These are phyloP conservation scores for Astyanax mexicanus DNA, from an alignment of 2,797 vertebrate species.

Conservation along the genomic window DNA sequence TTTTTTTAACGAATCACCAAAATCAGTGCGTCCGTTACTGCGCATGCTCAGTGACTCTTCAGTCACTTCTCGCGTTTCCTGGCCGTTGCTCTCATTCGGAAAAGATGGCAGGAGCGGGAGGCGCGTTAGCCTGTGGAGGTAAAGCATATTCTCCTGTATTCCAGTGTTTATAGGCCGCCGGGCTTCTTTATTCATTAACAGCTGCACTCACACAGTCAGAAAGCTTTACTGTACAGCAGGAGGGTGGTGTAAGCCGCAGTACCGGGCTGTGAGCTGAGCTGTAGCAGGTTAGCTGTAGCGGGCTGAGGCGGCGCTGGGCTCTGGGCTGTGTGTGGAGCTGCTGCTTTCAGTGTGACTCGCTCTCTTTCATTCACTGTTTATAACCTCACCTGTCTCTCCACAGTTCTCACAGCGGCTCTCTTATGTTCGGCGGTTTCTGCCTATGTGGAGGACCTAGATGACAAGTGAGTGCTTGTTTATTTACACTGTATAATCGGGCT, in stretches of 20 bases:
- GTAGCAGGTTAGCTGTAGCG: neutral
- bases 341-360: neutral
- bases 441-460: constrained; percentile 81
- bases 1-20: neutral
- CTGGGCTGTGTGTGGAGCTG: neutral
- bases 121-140: constrained; percentile 1
- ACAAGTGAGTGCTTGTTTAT: constrained; percentile 75
- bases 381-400: constrained; percentile 36
- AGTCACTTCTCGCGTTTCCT: constrained; percentile 27
- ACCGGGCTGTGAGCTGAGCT: neutral
- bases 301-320: neutral
- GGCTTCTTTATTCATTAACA: neutral
- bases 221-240: neutral
- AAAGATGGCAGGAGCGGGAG: constrained; percentile 33
- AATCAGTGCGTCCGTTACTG: too few relatives aligned
- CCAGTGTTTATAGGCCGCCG: too few relatives aligned
- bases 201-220: neutral
- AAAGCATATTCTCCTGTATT: neutral
- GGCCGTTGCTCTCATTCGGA: neutral
- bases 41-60: constrained; percentile 9
- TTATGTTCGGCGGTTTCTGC: constrained; percentile 68
- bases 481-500: neutral
- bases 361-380: neutral
- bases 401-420: constrained; percentile 60
- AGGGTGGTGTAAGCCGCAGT: neutral